Conservation (phyloP, 1,140 invertebrate genomes). For the Pachypsylla venusta region DNA sequence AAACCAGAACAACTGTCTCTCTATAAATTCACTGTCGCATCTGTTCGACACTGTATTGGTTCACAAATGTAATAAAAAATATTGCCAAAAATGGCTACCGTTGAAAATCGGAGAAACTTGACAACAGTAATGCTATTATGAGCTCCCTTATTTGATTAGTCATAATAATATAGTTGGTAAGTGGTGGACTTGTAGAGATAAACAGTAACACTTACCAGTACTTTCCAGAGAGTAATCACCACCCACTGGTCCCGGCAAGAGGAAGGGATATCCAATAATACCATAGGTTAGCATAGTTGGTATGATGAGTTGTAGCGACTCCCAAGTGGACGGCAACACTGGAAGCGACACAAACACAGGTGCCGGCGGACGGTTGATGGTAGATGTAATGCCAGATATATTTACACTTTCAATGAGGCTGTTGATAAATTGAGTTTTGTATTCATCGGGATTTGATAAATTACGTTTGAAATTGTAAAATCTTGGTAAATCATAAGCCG, state of each 20-base stretch:
- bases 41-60: no score
- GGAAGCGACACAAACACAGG: slow-evolving; percentile 77
- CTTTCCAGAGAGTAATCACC: slow-evolving; percentile 41
- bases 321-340: slow-evolving; percentile 76
- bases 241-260: slow-evolving; percentile 84
- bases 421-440: slow-evolving; percentile 54
- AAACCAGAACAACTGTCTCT: no score
- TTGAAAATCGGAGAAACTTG: no score
- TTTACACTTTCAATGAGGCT: slow-evolving; percentile 35
- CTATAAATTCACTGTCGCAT: no score
- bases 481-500: slow-evolving; percentile 69
- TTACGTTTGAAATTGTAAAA: slow-evolving; percentile 56
- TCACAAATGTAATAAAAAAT: no score
- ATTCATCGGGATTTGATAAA: slow-evolving; percentile 62
- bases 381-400: slow-evolving; percentile 67
- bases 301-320: slow-evolving; percentile 62
- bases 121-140: no score
- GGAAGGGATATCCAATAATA: slow-evolving; percentile 74
- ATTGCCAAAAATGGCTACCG: no score
- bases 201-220: not conserved
- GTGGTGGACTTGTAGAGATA: no score
- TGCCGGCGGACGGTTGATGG: slow-evolving; percentile 59
- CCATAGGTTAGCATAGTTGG: slow-evolving; percentile 76
- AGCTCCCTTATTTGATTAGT: no score
- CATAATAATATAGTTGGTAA: no score